Evolutionary conservation across 1,140 invertebrate genomes (phyloP).

Genomic region (Trinorchestia longiramus): DNA sequence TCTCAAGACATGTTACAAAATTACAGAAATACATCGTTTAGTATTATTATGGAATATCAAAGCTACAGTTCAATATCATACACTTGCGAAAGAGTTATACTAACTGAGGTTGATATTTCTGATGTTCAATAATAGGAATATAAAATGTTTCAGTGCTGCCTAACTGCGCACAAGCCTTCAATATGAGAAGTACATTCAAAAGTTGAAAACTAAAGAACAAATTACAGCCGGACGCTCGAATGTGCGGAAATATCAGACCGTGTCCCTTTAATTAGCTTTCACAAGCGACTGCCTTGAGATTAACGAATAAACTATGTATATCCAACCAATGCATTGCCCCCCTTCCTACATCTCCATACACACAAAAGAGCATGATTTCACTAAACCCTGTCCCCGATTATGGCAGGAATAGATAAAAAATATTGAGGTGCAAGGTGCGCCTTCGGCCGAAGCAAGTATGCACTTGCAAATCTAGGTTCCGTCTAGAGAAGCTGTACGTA

Average conservation of each 20-base stretch:
- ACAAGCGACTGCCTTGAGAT: background rate
- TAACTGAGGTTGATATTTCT: background rate
- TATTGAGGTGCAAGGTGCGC: background rate
- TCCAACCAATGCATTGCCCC: background rate
- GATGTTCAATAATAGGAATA: background rate
- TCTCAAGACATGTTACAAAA: background rate
- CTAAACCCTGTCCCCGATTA: background rate
- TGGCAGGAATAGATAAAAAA: background rate
- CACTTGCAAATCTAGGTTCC: background rate
- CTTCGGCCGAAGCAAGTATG: background rate
- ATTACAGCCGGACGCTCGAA: background rate
- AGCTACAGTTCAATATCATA: background rate
- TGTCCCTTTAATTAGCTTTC: background rate
- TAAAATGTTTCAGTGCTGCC: background rate
- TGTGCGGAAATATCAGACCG: background rate
- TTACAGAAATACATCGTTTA: background rate
- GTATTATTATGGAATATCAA: background rate
- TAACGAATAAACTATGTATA: background rate
- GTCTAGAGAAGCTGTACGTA: background rate
- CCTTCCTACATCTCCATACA: background rate
- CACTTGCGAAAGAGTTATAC: background rate
- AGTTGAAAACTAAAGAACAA: background rate
- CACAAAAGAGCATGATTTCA: background rate
- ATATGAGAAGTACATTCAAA: background rate
- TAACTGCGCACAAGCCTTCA: background rate